Base-by-base conservation (phyloP, 2,797 vertebrate genomes). In the Taeniopygia guttata region DNA sequence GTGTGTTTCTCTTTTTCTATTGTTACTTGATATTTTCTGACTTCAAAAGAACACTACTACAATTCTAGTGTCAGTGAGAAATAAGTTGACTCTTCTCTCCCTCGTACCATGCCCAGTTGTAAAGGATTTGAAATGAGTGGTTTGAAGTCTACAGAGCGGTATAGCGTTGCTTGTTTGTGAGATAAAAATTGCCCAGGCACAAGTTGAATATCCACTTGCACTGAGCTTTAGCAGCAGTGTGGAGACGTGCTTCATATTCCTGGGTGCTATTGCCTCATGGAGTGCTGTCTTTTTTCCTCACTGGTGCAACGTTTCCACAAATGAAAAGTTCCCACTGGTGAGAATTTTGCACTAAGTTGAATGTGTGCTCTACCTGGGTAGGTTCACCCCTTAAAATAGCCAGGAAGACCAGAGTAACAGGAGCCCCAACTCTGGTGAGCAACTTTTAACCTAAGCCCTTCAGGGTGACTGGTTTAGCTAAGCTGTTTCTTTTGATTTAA, bases 61-160 rank as follows among this genome's bases (percentile, higher is more conserved):
- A 45, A 29, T 67, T 62, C 36, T 19, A 13, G 48, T 30, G 70
- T 48, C 72, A 40, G 23, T 51, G 32, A 84, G 79, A 80, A 84
- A 18, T 54, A 52, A 11, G 13, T 54, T 34, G 64, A 30, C 72
- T 79, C 13, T 69, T 2, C 9, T 82, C 16, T 79, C 9, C 22
- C 21, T 16, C 2, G 2, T 54, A 4, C n/a, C 0, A 0, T 48
- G 34, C 48, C 11, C 3, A 1, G 13, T 43, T 87, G 43, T 77
- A 42, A 79, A 76, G 69, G 27, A 42, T 77, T 48, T 82, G 30
- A 79, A 92, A 36, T 58, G 0, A 82, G 4, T 66, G 54, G 17
- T 59, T 60, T 79, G 55, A 56, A 45, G 26, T 78, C 21, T 58
- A 25, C 16, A 54, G 38, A 49, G 25, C 34, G 21, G 5, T 72